Conservation (phyloP, 2,113 vertebrate genomes). For the Genyomyrus donnyi region DNA sequence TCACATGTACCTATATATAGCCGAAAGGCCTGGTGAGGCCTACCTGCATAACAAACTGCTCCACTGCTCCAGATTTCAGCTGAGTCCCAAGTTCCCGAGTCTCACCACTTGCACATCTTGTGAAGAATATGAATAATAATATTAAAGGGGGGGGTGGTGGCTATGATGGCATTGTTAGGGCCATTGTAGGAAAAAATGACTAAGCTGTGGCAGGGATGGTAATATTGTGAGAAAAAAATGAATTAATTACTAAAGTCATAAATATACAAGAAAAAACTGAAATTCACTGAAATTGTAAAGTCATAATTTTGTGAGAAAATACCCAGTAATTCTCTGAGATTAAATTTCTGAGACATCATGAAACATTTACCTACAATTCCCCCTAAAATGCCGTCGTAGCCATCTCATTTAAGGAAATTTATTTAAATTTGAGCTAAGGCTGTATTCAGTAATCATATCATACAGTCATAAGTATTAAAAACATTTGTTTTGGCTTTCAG, state of each 20-base stretch:
- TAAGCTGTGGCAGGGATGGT: not conserved
- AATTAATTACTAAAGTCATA: not conserved
- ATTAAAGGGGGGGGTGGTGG: not conserved
- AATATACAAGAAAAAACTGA: not conserved
- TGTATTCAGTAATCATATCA: too few species aligned
- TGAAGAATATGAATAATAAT: not conserved
- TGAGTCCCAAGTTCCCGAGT: not conserved
- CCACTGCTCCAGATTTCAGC: not conserved
- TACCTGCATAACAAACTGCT: not conserved
- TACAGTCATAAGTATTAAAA: too few species aligned
- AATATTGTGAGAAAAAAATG: not conserved
- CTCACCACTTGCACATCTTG: not conserved
- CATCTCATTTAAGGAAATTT: too few species aligned
- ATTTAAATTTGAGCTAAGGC: too few species aligned
- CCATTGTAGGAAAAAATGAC: not conserved
- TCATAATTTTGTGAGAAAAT: not conserved
- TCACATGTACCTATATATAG: not conserved
- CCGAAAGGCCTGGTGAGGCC: not conserved
- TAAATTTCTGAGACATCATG: too few species aligned
- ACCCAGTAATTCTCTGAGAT: too few species aligned
- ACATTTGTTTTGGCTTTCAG: too few species aligned
- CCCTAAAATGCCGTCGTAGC: too few species aligned
- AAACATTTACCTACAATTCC: too few species aligned
- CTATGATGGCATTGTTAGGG: not conserved
- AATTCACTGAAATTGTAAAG: not conserved